Evolutionary conservation across 64 coral and sea anemone genomes (phyloP).

Genomic region (Stichodactyla mertensii): DNA sequence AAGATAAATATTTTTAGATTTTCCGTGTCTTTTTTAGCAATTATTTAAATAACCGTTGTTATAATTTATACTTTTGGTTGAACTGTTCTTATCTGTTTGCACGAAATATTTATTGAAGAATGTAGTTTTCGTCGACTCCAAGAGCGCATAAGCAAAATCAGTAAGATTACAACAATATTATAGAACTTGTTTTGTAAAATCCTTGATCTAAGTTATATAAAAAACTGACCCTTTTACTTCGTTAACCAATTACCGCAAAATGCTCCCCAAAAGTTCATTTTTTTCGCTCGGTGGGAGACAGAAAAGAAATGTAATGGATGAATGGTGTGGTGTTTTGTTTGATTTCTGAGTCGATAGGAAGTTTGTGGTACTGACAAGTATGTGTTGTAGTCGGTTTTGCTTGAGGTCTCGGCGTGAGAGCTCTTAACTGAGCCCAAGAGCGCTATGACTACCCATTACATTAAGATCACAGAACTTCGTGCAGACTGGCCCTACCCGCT

Average conservation of each 20-base stretch:
- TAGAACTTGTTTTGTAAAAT: neutral
- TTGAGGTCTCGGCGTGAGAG: neutral
- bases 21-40: neutral
- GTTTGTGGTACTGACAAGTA: neutral
- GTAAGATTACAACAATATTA: neutral
- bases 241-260: neutral
- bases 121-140: too few relatives aligned
- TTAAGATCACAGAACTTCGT: neutral
- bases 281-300: neutral
- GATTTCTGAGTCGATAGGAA: neutral
- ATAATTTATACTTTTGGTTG: too few relatives aligned
- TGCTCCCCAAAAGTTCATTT: neutral
- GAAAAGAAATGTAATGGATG: neutral
- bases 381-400: neutral
- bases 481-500: too few relatives aligned
- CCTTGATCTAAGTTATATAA: neutral
- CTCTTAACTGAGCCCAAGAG: neutral
- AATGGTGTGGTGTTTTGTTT: conserved; percentile 1
- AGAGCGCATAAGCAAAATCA: neutral
- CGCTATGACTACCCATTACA: neutral
- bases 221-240: neutral
- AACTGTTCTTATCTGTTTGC: too few relatives aligned
- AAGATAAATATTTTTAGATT: neutral
- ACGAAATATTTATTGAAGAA: too few relatives aligned
- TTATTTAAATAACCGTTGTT: neutral